Evolutionary conservation across 2,888 invertebrate species (phyloP).

Genomic region (Euspilapteryx auroguttella): DNA sequence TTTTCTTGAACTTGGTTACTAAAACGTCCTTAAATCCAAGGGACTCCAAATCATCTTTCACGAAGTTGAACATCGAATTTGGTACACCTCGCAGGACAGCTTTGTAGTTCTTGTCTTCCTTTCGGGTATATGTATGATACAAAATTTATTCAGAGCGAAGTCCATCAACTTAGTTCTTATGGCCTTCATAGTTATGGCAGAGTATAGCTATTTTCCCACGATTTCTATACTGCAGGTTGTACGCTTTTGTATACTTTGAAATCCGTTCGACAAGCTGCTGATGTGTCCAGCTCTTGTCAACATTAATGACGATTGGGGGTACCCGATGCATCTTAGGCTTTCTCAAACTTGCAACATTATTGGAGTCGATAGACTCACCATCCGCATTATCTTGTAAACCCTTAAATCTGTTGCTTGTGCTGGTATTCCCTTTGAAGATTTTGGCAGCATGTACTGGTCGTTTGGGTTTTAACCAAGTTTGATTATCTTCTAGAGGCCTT

Average conservation of each 20-base stretch:
- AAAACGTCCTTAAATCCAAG: neutral
- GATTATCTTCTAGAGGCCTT: too few relatives aligned
- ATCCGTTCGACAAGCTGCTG: too few relatives aligned
- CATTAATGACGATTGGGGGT: too few relatives aligned
- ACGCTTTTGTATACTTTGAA: neutral
- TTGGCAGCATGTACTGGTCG: too few relatives aligned
- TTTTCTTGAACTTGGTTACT: neutral
- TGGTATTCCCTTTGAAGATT: too few relatives aligned
- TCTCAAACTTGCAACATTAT: too few relatives aligned
- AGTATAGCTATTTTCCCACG: neutral
- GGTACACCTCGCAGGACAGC: neutral
- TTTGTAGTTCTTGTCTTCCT: neutral
- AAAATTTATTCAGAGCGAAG: neutral
- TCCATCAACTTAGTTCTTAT: neutral
- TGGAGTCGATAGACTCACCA: too few relatives aligned
- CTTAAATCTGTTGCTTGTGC: too few relatives aligned
- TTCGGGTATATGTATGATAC: neutral
- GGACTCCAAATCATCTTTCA: neutral
- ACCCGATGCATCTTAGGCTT: too few relatives aligned
- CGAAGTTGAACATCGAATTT: neutral
- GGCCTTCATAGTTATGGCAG: neutral
- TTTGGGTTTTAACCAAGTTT: too few relatives aligned
- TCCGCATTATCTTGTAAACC: too few relatives aligned
- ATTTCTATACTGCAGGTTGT: neutral
- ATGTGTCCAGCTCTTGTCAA: too few relatives aligned